These are phyloP conservation scores for Amphiprion ocellaris DNA, from an alignment of 2,113 vertebrate species.

Conservation along the genomic window DNA sequence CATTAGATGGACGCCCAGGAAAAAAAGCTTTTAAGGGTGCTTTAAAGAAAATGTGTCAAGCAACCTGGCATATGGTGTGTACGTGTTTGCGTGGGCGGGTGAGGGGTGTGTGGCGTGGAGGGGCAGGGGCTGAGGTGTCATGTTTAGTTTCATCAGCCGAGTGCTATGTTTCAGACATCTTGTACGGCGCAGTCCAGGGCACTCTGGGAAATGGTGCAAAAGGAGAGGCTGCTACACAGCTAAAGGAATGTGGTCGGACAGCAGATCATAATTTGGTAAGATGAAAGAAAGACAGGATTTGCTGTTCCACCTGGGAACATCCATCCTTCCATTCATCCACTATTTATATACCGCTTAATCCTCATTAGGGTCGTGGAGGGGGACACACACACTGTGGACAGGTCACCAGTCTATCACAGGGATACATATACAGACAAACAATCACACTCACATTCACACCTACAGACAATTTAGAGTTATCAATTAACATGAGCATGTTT, in stretches of 20 bases:
- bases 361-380: too few relatives aligned
- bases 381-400: too few relatives aligned
- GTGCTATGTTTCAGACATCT: constrained; percentile 42
- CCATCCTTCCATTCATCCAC: too few relatives aligned
- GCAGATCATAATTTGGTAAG: constrained; percentile 7
- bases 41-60: constrained; percentile 71
- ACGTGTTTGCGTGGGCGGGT: constrained; percentile 52
- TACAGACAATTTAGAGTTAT: too few relatives aligned
- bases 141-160: constrained; percentile 67
- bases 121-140: constrained; percentile 47
- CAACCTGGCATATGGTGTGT: constrained; percentile 56
- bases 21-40: constrained; percentile 71
- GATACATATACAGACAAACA: too few relatives aligned
- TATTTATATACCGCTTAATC: too few relatives aligned
- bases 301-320: not conserved
- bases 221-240: constrained; percentile 14
- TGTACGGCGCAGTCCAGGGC: constrained; percentile 23
- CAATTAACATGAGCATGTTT: too few relatives aligned
- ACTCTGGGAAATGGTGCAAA: constrained; percentile 30
- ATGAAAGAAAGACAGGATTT: constrained; percentile 1
- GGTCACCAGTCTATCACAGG: too few relatives aligned
- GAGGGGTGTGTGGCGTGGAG: constrained; percentile 10
- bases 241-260: not conserved
- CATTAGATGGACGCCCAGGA: constrained; percentile 74
- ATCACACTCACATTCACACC: too few relatives aligned